phyloP scores from a whole-genome alignment of 2,113 vertebrate species.

The Brachyhypopomus gauderio region DNA sequence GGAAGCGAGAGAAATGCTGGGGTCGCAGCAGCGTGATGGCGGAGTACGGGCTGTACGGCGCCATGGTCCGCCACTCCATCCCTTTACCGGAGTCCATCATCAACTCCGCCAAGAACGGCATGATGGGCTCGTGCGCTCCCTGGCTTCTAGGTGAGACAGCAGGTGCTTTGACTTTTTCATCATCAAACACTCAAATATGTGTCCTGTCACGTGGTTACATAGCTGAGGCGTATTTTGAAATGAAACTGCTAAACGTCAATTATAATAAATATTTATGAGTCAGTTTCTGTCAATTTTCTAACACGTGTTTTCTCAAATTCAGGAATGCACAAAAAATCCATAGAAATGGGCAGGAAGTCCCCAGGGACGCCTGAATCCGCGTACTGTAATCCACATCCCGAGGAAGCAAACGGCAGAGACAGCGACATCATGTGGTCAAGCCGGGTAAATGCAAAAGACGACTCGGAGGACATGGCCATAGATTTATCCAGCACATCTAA shows the following conservation, averaged over 20 bases:
- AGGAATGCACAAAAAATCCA: slow-evolving; percentile 97
- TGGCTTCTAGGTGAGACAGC: slow-evolving; percentile 91
- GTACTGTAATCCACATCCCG: slow-evolving; percentile 64
- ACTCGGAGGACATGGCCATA: slow-evolving; percentile 80
- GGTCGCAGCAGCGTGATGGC: slow-evolving; percentile 96
- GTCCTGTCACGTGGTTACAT: slow-evolving; percentile 53
- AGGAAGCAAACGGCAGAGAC: slow-evolving; percentile 61
- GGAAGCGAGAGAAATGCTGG: slow-evolving; percentile 96
- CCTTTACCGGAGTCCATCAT: slow-evolving; percentile 90
- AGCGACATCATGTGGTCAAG: slow-evolving; percentile 55
- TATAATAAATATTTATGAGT: no score
- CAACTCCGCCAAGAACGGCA: slow-evolving; percentile 84
- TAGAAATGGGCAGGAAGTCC: slow-evolving; percentile 79
- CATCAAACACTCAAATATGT: slow-evolving; percentile 55
- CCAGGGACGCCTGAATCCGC: slow-evolving; percentile 71
- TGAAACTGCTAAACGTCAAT: no score
- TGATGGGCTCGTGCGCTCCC: slow-evolving; percentile 88
- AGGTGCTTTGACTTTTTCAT: slow-evolving; percentile 69
- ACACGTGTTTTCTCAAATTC: slow-evolving; percentile 38
- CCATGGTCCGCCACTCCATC: slow-evolving; percentile 96
- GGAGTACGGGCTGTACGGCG: slow-evolving; percentile 91
- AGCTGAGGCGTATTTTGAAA: slow-evolving; percentile 53
- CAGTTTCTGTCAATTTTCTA: neutral
- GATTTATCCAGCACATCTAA: slow-evolving; percentile 92
- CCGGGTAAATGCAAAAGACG: slow-evolving; percentile 53